phyloP scores from a whole-genome alignment of 2,113 vertebrate species.

The Phyllopteryx taeniolatus region DNA sequence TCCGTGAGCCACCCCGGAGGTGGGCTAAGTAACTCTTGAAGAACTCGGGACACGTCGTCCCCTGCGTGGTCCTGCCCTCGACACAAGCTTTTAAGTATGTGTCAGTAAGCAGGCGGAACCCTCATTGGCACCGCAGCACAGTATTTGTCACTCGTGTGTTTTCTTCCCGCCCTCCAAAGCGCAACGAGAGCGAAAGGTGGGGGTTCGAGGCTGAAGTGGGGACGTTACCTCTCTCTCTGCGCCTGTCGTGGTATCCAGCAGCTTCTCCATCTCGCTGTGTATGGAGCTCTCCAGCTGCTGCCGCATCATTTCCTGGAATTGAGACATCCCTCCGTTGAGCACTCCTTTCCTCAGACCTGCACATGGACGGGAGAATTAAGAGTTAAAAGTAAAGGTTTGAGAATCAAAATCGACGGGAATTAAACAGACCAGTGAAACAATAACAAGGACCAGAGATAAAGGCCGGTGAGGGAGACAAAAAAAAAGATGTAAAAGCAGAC shows the following conservation, averaged over 20 bases:
- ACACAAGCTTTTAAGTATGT: background rate
- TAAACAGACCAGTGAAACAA: background rate
- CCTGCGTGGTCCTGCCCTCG: background rate
- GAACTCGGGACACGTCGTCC: background rate
- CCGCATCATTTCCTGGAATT: conserved; percentile 95
- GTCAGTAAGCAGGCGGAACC: conserved; percentile 28
- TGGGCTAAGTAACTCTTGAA: background rate
- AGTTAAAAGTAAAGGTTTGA: background rate
- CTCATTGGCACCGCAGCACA: conserved; percentile 28
- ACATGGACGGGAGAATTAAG: background rate
- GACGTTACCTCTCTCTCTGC: conserved; percentile 79
- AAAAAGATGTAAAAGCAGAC: background rate
- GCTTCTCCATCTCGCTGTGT: conserved; percentile 87
- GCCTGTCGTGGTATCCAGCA: conserved; percentile 77
- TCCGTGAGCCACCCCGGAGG: background rate
- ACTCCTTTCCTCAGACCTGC: conserved; percentile 84
- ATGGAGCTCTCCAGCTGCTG: conserved; percentile 93
- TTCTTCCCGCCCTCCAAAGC: conserved; percentile 52
- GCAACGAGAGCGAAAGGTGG: conserved; percentile 16
- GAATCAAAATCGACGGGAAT: background rate
- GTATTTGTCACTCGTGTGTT: conserved; percentile 57
- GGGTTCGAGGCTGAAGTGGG: background rate
- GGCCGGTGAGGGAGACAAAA: background rate
- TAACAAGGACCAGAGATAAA: background rate
- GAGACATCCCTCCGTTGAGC: conserved; percentile 79